Percentiles rank a stretch among this genome's conserved stretches.
Evolutionary conservation across 2,888 invertebrate species (phyloP).

Genomic region (Cryptops parisi): DNA sequence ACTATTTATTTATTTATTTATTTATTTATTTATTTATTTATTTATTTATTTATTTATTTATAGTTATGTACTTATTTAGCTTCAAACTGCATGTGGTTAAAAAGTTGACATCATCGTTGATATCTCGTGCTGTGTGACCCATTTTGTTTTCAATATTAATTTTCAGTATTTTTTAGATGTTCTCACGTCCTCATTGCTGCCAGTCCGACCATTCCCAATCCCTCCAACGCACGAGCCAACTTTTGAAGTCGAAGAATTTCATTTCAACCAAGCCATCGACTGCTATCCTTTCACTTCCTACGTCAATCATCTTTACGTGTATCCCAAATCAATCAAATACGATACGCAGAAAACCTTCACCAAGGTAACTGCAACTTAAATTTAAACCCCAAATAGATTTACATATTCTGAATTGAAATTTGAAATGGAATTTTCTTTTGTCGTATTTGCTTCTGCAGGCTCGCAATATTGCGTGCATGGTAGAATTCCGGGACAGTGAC

Average conservation of each 20-base stretch:
- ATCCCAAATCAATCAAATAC: slow-evolving; percentile 70
- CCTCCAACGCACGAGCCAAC: slow-evolving; percentile 62
- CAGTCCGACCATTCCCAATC: slow-evolving; percentile 67
- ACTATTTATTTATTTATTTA: no score
- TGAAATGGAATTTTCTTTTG: not conserved
- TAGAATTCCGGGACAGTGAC: slow-evolving; percentile 76
- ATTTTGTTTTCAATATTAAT: no score
- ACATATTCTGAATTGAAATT: no score
- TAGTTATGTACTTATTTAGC: no score
- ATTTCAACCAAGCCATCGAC: slow-evolving; percentile 39
- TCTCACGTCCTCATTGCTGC: slow-evolving; percentile 64
- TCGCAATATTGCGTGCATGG: slow-evolving; percentile 79
- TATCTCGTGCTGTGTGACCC: no score
- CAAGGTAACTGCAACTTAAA: slow-evolving; percentile 33
- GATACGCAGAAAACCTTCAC: slow-evolving; percentile 84
- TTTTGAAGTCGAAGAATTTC: slow-evolving; percentile 69
- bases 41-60: no score
- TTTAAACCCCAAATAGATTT: not conserved
- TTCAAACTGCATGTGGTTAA: no score
- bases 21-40: no score
- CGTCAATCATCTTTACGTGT: slow-evolving; percentile 81
- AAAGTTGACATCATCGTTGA: no score
- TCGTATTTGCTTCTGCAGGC: slow-evolving; percentile 40
- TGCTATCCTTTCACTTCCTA: slow-evolving; percentile 68
- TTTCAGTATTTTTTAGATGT: no score